Evolutionary conservation across 2,113 vertebrate genomes (phyloP), one percentile per base, ranked within the genome.

Genomic region (Platichthys flesus): DNA sequence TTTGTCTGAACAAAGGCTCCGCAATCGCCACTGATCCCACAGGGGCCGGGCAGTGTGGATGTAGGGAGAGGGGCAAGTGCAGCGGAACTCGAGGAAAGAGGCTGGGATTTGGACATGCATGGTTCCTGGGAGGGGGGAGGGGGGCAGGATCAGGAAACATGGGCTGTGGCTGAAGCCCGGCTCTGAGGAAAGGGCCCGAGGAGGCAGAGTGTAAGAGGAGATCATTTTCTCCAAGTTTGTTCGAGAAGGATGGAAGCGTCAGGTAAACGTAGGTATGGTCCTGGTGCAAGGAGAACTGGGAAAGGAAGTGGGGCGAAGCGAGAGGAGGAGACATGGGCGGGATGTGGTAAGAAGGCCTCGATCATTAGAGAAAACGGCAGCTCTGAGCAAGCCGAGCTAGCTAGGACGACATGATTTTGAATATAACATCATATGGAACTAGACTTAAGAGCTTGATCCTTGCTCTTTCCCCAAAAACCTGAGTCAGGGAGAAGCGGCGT

Each of bases 1-100:
- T 77, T 81, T 61, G 74, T 55, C 81, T 75, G 85, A 94, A 94
- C 93, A 94, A 94, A 94, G 90, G 89, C 90, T 88, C 65, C 21
- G 70, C 83, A 71, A 85, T 85, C 69, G 24, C 77, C 81, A 31
- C 81, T 90, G 79, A 85, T 81, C 86, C 85, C 85, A 88, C 42
- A 68, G 45, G 55, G 67, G 81, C 24, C 54, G 54, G 59, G 64
- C 74, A 64, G 2, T 54, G 57, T 60, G 61, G 75, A 64, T 3
- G 55, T 9, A 49, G 31, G 56, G 85, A 66, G 54, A 54, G 37
- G 28, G 58, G n/a, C 26, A 45, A 24, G 61, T 24, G 61, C 63
- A 59, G 57, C 67, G 31, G 28, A 57, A 31, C 23, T 51, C 8
- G 26, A 60, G 35, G 47, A 52, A 40, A 72, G 57, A 21, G 24